phyloP scores from a whole-genome alignment of 37 sponge, comb jelly and placozoan genomes.

The Bolinopsis microptera region DNA sequence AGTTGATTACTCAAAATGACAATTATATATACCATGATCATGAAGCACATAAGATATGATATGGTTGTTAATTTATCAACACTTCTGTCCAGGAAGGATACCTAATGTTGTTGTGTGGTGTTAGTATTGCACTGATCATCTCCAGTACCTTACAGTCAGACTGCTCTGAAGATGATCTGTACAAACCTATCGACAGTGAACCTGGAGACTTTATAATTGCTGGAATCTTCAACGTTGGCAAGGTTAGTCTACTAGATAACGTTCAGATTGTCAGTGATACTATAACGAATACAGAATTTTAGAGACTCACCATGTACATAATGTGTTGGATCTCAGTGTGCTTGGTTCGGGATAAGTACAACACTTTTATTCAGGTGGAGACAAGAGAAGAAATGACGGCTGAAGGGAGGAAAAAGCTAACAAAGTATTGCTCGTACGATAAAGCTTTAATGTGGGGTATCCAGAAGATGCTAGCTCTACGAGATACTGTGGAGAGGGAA shows the following conservation, averaged over 20 bases:
- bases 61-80: too few species aligned
- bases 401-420: neutral
- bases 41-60: too few species aligned
- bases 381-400: neutral
- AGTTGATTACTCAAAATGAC: too few species aligned
- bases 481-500: neutral
- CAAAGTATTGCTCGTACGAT: neutral
- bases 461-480: neutral
- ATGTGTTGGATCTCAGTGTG: too few species aligned
- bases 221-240: neutral
- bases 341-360: too few species aligned
- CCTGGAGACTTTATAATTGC: neutral
- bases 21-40: too few species aligned
- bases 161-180: neutral
- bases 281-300: too few species aligned
- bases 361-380: neutral
- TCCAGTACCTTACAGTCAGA: too few species aligned
- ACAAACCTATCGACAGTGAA: neutral
- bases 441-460: neutral
- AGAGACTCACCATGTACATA: too few species aligned
- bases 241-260: neutral
- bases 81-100: too few species aligned
- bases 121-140: too few species aligned
- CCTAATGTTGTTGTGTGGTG: too few species aligned
- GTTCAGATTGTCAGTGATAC: neutral